phyloP scores from a whole-genome alignment of 2,797 vertebrate genomes.

The Darevskia mixta region DNA sequence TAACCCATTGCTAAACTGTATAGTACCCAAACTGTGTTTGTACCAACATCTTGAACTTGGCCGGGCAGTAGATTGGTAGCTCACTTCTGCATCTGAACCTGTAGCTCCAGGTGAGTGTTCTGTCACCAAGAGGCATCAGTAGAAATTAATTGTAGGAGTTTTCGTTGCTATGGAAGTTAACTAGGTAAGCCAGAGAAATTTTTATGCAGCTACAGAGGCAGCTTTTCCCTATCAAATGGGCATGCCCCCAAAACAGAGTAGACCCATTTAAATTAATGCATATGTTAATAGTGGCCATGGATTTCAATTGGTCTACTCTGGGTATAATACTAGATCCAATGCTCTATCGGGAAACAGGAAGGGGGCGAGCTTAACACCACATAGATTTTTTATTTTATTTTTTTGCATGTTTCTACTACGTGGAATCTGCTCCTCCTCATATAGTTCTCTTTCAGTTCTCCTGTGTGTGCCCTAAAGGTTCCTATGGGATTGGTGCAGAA shows the following conservation, averaged over 20 bases:
- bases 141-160: neutral
- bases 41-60: too few relatives aligned
- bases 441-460: neutral
- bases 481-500: neutral
- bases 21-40: too few relatives aligned
- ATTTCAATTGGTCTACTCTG: too few relatives aligned
- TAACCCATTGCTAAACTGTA: too few relatives aligned
- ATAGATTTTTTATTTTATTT: neutral
- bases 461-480: neutral
- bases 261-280: too few relatives aligned
- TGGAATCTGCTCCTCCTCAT: neutral
- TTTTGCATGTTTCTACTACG: neutral
- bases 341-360: neutral
- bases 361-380: neutral
- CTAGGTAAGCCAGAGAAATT: neutral
- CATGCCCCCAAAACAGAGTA: neutral
- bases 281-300: too few relatives aligned
- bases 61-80: too few relatives aligned
- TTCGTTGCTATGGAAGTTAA: neutral
- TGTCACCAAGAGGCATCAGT: neutral
- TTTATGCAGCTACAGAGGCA: neutral
- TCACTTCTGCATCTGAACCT: neutral
- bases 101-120: neutral
- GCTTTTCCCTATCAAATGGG: conserved; percentile 16
- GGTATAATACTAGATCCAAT: too few relatives aligned